A percentile compares a stretch with the other conserved stretches of the same genome.
phyloP scores from a whole-genome alignment of 2,113 vertebrate species.

The Bombycilla garrulus region DNA sequence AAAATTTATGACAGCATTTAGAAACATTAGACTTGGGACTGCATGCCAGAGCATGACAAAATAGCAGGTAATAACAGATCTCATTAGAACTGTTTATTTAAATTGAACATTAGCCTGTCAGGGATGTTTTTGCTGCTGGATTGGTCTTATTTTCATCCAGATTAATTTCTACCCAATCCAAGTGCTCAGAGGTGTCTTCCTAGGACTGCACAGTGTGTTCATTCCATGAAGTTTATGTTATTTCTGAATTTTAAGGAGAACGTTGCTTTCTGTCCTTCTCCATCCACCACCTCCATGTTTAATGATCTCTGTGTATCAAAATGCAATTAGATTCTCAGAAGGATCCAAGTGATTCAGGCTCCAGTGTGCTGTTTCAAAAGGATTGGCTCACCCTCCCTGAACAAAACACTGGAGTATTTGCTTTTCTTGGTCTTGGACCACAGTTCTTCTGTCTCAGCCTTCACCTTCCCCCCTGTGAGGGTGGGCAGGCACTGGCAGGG shows the following conservation, averaged over 20 bases:
- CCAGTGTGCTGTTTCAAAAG: not conserved
- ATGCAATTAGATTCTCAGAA: not conserved
- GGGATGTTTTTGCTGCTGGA: slow-evolving; percentile 59
- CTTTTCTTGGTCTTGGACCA: not conserved
- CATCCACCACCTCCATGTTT: not conserved
- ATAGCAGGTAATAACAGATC: slow-evolving; percentile 74
- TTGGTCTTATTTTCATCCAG: slow-evolving; percentile 31
- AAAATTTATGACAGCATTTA: slow-evolving; percentile 73
- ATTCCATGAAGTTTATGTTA: not conserved
- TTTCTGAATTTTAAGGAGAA: not conserved
- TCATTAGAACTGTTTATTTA: slow-evolving; percentile 77
- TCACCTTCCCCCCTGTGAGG: not conserved
- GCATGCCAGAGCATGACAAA: slow-evolving; percentile 68
- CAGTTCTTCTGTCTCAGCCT: not conserved
- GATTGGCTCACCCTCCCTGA: not conserved
- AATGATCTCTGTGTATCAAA: not conserved
- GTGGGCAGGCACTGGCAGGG: not conserved
- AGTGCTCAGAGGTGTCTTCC: not conserved
- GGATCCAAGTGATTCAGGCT: not conserved
- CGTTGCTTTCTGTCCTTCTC: not conserved
- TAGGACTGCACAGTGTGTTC: not conserved
- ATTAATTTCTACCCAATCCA: slow-evolving; percentile 40
- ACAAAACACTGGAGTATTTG: not conserved
- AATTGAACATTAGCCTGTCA: slow-evolving; percentile 73
- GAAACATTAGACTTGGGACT: slow-evolving; percentile 56